phyloP scores from a whole-genome alignment of 1,140 invertebrate genomes.

The Atta texana region DNA sequence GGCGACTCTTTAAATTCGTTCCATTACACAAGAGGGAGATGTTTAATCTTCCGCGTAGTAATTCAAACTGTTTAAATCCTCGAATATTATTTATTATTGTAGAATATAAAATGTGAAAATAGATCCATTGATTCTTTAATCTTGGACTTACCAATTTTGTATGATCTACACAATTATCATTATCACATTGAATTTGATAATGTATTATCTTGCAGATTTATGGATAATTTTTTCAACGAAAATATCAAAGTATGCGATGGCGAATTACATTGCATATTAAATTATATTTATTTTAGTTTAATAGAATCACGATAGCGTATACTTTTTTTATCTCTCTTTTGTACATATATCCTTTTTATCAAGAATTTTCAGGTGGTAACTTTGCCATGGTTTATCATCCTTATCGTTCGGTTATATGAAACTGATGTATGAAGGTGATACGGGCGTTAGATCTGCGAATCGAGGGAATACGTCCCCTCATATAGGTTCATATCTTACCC shows the following conservation, averaged over 20 bases:
- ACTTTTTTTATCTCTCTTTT: background rate
- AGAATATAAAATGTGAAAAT: background rate
- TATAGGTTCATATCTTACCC: constrained; percentile 25
- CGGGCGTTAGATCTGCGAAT: constrained; percentile 31
- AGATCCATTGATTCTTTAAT: background rate
- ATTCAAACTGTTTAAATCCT: background rate
- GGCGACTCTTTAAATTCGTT: constrained; percentile 34
- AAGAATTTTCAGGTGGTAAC: background rate
- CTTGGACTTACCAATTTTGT: background rate
- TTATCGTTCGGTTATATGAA: constrained; percentile 33
- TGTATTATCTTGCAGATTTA: background rate
- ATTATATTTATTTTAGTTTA: background rate
- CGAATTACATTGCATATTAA: background rate
- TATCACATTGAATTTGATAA: background rate
- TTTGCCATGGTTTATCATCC: background rate
- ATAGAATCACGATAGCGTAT: background rate
- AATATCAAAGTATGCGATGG: background rate
- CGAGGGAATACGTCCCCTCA: background rate
- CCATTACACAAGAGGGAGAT: background rate
- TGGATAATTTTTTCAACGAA: background rate
- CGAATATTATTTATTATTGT: background rate
- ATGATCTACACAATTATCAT: background rate
- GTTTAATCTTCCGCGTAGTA: background rate
- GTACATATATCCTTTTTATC: background rate
- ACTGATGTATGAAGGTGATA: constrained; percentile 15